Evolutionary conservation across 2,888 invertebrate species (phyloP).

Genomic region (Candidula unifasciata): DNA sequence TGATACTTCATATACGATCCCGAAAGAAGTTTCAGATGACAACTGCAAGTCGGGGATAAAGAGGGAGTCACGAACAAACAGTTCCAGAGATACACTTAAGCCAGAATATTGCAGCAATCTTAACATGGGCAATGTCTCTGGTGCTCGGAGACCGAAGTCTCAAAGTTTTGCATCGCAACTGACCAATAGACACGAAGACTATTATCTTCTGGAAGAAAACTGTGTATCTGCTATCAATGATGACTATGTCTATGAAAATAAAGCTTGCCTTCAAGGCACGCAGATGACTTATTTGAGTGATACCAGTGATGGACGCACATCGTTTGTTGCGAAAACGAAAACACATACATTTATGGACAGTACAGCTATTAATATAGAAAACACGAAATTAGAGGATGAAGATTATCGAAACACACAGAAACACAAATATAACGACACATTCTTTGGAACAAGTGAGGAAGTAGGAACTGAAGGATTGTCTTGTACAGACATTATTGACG

Average conservation of each 20-base stretch:
- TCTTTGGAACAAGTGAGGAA: neutral
- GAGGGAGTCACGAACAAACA: too few species aligned
- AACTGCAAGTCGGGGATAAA: too few species aligned
- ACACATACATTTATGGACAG: too few species aligned
- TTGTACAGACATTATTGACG: too few species aligned
- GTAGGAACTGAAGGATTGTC: neutral
- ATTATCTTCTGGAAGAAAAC: neutral
- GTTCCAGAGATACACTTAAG: too few species aligned
- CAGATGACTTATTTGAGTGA: too few species aligned
- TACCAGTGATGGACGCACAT: too few species aligned
- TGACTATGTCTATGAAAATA: conserved; percentile 30
- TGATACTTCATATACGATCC: neutral
- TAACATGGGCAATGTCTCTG: neutral
- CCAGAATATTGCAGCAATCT: neutral
- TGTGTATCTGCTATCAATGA: conserved; percentile 4
- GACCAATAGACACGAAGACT: neutral
- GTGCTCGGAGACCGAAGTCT: neutral
- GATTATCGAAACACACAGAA: too few species aligned
- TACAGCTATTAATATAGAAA: too few species aligned
- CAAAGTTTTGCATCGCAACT: neutral
- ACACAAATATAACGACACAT: too few species aligned
- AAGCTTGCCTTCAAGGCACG: neutral
- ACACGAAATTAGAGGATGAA: too few species aligned
- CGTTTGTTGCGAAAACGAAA: too few species aligned
- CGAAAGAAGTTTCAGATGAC: neutral